Percentiles rank a stretch among this genome's conserved stretches.
Conservation (phyloP, 1,140 invertebrate species). For the Calliphora vicina region DNA sequence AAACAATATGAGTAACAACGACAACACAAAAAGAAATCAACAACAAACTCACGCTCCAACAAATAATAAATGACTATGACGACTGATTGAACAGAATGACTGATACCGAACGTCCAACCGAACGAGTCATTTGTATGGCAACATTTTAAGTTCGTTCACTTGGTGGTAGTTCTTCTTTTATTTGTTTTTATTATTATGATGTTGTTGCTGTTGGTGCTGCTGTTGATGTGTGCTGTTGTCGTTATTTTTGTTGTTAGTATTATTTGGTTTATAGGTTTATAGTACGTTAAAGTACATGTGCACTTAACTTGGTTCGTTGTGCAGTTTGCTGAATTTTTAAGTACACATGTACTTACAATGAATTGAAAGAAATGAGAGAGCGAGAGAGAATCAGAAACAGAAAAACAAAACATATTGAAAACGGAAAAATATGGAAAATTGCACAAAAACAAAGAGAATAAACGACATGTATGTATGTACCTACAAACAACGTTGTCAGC, state of each 20-base stretch:
- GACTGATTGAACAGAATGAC: background rate
- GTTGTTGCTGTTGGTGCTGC: background rate
- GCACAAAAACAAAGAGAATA: background rate
- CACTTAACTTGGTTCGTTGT: background rate
- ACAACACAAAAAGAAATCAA: background rate
- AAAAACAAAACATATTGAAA: too few relatives aligned
- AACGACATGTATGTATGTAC: background rate
- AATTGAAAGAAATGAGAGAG: background rate
- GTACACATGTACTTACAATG: background rate
- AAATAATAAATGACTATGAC: slow-evolving; percentile 1
- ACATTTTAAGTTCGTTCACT: slow-evolving; percentile 6
- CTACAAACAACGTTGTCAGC: background rate
- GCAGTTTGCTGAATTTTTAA: background rate
- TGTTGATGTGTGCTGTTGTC: too few relatives aligned
- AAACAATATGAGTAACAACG: background rate
- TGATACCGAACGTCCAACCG: too few relatives aligned
- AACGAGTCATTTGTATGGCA: background rate
- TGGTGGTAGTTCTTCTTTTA: background rate
- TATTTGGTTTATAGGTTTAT: background rate
- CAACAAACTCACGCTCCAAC: background rate
- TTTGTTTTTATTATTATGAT: background rate
- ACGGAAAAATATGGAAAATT: background rate
- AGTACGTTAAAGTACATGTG: background rate
- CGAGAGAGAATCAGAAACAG: background rate
- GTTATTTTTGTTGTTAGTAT: too few relatives aligned